A percentile compares a stretch with the other conserved stretches of the same genome.
Conservation (phyloP, 1,140 invertebrate genomes). For the Zaprionus kolodkinae region DNA sequence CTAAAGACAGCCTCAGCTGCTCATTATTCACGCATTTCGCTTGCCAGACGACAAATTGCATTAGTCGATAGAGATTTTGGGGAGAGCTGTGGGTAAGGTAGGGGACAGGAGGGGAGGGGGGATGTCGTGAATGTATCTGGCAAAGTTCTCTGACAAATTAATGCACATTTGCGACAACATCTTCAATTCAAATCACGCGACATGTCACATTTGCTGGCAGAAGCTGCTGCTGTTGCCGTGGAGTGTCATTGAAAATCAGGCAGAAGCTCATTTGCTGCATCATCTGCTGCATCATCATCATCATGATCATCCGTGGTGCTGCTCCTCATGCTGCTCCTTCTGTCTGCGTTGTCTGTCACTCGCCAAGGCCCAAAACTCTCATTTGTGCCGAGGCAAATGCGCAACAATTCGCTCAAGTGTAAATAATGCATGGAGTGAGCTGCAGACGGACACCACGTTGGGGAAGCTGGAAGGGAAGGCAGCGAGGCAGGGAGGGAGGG, state of each 20-base stretch:
- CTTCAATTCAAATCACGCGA: conserved; percentile 78
- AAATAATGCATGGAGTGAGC: conserved; percentile 66
- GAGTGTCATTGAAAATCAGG: conserved; percentile 70
- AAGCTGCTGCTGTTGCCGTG: not conserved
- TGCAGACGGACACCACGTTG: not conserved
- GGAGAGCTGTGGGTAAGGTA: not conserved
- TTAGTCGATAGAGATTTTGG: conserved; percentile 38
- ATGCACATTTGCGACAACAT: conserved; percentile 71
- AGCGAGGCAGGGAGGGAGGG: not conserved
- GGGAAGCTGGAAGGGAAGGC: too few species aligned
- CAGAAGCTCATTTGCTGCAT: conserved; percentile 66
- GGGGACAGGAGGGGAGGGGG: too few species aligned
- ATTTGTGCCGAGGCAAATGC: conserved; percentile 70
- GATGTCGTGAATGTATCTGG: conserved; percentile 37
- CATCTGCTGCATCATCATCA: conserved; percentile 22
- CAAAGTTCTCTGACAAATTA: conserved; percentile 68
- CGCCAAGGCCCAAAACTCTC: conserved; percentile 53
- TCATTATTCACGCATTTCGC: conserved; percentile 70
- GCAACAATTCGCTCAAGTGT: conserved; percentile 83
- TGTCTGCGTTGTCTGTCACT: conserved; percentile 26
- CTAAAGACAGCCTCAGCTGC: conserved; percentile 12
- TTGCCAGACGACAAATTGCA: conserved; percentile 62
- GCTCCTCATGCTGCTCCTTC: conserved; percentile 7
- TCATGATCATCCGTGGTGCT: conserved; percentile 6
- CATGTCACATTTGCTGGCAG: conserved; percentile 54